phyloP scores from a whole-genome alignment of 2,888 invertebrate species.

The Abrostola tripartita region DNA sequence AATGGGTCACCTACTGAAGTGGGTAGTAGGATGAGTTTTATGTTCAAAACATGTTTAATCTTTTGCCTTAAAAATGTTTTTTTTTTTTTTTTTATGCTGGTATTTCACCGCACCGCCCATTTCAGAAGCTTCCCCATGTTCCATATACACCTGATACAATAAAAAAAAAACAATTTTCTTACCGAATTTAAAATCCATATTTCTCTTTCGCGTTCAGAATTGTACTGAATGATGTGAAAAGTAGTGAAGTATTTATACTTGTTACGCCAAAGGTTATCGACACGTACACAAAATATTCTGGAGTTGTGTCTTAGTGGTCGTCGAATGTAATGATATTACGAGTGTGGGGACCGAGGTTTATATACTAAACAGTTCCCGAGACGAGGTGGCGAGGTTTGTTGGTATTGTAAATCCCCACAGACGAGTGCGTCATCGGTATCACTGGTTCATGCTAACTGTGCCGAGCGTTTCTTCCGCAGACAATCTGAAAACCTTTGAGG shows the following conservation, averaged over 20 bases:
- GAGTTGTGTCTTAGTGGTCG: slow-evolving; percentile 25
- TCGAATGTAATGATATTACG: slow-evolving; percentile 33
- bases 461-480: slow-evolving; percentile 9
- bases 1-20: no score
- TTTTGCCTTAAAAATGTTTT: no score
- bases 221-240: not conserved
- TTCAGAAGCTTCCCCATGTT: no score
- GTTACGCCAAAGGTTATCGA: slow-evolving; percentile 20
- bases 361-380: slow-evolving; percentile 48
- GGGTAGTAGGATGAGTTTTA: no score
- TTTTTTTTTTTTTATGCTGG: no score
- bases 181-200: slow-evolving; percentile 51
- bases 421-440: slow-evolving; percentile 37
- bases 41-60: no score
- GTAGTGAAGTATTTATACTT: no score
- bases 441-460: slow-evolving; percentile 26
- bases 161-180: slow-evolving; percentile 15
- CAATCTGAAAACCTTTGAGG: slow-evolving; percentile 3
- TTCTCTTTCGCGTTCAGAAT: slow-evolving; percentile 6
- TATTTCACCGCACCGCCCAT: no score
- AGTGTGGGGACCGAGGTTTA: slow-evolving; percentile 24
- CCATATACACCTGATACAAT: no score
- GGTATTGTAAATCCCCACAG: slow-evolving; percentile 47
- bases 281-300: not conserved
- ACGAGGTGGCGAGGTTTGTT: slow-evolving; percentile 32